Percentiles rank a stretch among this genome's conserved stretches.
Evolutionary conservation across 2,797 vertebrate genomes (phyloP).

Genomic region (Xyrichtys novacula): DNA sequence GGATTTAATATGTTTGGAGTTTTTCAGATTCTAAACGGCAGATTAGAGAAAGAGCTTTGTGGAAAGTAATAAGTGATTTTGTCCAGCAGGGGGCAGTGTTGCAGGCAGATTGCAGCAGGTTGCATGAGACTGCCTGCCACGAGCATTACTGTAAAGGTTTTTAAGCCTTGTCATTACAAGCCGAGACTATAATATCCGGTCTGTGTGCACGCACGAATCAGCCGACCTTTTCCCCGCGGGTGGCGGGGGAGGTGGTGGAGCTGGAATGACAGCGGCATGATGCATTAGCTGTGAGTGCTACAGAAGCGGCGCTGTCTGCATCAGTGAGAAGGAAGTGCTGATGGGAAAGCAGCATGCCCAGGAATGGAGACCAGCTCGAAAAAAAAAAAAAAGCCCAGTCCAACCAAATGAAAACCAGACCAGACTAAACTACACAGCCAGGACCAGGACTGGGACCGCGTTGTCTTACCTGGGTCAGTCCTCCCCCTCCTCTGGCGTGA

Average conservation of each 20-base stretch:
- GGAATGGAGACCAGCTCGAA: constrained; percentile 59
- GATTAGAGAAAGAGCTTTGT: not conserved
- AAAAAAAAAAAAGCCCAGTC: constrained; percentile 55
- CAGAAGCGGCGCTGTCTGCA: constrained; percentile 61
- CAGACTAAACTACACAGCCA: constrained; percentile 46
- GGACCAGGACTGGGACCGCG: constrained; percentile 74
- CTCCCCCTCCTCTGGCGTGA: constrained; percentile 96
- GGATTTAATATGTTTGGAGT: not conserved
- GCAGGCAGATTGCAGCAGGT: constrained; percentile 18
- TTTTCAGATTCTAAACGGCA: too few relatives aligned
- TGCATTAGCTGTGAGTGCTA: constrained; percentile 66
- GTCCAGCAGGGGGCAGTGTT: constrained; percentile 70
- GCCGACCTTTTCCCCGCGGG: constrained; percentile 48
- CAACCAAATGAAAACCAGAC: constrained; percentile 52
- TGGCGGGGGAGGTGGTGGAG: constrained; percentile 43
- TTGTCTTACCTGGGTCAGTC: constrained; percentile 97
- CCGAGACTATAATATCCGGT: constrained; percentile 44
- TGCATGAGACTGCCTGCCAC: constrained; percentile 37
- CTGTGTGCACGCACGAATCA: constrained; percentile 32
- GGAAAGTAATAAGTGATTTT: constrained; percentile 9
- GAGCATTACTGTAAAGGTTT: constrained; percentile 53
- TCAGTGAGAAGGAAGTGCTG: constrained; percentile 55
- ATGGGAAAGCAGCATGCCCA: constrained; percentile 73
- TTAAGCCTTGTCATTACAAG: constrained; percentile 56
- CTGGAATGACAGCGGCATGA: constrained; percentile 60